Base-by-base conservation (phyloP, 1,140 invertebrate species). In the Lordiphosa mommai region DNA sequence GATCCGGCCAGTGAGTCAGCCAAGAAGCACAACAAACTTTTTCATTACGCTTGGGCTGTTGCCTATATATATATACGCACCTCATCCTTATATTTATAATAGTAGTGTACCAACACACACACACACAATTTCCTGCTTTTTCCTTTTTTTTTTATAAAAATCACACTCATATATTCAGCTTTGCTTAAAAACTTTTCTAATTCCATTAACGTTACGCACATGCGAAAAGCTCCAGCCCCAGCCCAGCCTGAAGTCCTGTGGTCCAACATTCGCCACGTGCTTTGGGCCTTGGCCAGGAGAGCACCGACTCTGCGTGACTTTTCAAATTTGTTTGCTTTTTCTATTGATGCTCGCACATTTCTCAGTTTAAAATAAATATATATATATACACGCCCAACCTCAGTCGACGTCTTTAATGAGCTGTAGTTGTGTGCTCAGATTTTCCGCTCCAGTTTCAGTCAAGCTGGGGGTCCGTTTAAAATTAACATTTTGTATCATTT, bases 101-200 rank as follows among this genome's bases (percentile, higher is more conserved):
- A 7, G 23, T 27, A 27, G 23, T 27, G 23, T 7, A 27, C 5
- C 23, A 5, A 27, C 3, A 2, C 1, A 20, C 23, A 27, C 23
- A 27, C 23, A 27, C 23, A 1, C 23, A 1, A 27, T 43, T 27
- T 43, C 8, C 10, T 9, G 6, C 1, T 16, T 20, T n/a, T 40
- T 40, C 9, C 9, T n/a, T 43, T 12, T 23, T 33, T 73, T 69
- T 73, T 80, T 79, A 72, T 68, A 50, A 73, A 65, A 80, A 71
- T 76, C 71, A 72, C 72, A 68, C 66, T 41, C 61, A 73, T 57
- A 64, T 67, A 64, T 77, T 51, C 37, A 34, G 71, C 61, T 63
- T 84, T 84, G 76, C 77, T 68, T 76, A 68, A 84, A 82, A 82
- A 82, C 59, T 82, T 82, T 82, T 82, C 77, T 82, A 82, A 82